These are phyloP conservation scores for Ectemnius continuus DNA, from an alignment of 2,888 invertebrate genomes.

Conservation along the genomic window DNA sequence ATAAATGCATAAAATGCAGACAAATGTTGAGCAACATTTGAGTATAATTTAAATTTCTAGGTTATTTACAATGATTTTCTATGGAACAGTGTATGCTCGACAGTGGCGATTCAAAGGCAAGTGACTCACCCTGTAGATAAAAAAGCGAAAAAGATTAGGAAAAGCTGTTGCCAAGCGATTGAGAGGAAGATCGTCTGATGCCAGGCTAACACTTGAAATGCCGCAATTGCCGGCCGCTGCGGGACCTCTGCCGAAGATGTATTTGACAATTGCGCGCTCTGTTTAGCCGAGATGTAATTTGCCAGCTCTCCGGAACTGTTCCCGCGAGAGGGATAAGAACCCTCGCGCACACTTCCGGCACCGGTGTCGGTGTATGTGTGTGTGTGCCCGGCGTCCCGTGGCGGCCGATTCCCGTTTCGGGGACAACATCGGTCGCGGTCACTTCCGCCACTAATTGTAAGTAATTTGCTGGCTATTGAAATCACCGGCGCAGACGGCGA, in stretches of 20 bases:
- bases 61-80: no score
- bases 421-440: constrained; percentile 28
- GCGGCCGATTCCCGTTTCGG: constrained; percentile 37
- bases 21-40: no score
- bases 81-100: no score
- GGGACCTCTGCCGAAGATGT: constrained; percentile 5
- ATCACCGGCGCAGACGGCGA: background rate
- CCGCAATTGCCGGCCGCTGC: background rate
- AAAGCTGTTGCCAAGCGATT: no score
- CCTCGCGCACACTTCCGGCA: constrained; percentile 14
- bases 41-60: no score
- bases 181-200: no score
- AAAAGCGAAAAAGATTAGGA: no score
- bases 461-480: constrained; percentile 29
- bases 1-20: no score
- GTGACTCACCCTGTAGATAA: no score
- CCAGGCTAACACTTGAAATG: background rate
- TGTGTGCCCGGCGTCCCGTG: constrained; percentile 20
- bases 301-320: constrained; percentile 5
- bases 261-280: constrained; percentile 33
- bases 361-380: no score
- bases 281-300: constrained; percentile 36
- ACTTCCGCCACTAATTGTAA: constrained; percentile 25
- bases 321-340: constrained; percentile 29
- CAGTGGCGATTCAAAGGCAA: no score